Conservation (phyloP, 2,888 invertebrate species). For the Ctenicera cuprea region DNA sequence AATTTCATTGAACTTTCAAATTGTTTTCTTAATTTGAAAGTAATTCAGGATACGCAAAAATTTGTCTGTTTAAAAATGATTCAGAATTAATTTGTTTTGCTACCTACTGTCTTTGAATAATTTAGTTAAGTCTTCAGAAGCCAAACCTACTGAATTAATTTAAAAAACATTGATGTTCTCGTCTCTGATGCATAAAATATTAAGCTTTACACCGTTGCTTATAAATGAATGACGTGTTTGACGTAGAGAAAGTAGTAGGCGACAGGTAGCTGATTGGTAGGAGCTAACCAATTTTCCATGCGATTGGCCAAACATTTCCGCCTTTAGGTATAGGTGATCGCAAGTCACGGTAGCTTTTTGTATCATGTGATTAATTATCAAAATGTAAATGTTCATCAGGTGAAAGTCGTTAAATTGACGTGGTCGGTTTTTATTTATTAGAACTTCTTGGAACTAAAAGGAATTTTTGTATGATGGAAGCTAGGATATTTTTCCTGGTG, state of each 20-base stretch:
- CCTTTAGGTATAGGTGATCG: constrained; percentile 49
- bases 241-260: constrained; percentile 55
- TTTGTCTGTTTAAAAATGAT: no score
- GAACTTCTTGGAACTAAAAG: neutral
- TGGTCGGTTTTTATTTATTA: neutral
- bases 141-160: no score
- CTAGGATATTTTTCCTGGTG: neutral
- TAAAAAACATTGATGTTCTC: no score
- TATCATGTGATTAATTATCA: constrained; percentile 43
- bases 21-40: no score
- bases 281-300: constrained; percentile 47
- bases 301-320: constrained; percentile 53
- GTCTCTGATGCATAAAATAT: no score
- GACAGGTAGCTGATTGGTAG: constrained; percentile 53
- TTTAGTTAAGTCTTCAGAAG: no score
- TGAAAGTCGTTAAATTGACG: constrained; percentile 10
- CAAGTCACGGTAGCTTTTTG: constrained; percentile 45
- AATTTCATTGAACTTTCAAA: no score
- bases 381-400: constrained; percentile 35
- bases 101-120: no score
- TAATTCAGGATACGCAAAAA: no score
- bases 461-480: neutral
- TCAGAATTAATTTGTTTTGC: no score
- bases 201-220: constrained; percentile 7
- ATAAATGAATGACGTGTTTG: constrained; percentile 48